phyloP scores from a whole-genome alignment of 1,140 invertebrate species.

The Drosophila ohnishii region DNA sequence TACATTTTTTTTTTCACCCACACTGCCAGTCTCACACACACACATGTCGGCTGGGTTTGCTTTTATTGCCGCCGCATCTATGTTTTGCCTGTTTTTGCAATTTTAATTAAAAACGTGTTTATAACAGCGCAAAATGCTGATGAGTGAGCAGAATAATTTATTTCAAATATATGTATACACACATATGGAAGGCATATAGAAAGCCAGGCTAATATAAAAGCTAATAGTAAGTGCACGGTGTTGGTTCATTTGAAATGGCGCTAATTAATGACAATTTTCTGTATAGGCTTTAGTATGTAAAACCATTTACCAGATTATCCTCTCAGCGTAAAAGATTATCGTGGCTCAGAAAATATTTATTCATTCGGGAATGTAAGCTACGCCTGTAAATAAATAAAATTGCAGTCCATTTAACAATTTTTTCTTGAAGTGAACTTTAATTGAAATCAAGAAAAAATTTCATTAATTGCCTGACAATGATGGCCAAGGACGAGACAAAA shows the following conservation, averaged over 20 bases:
- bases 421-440: constrained; percentile 5
- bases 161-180: constrained; percentile 58
- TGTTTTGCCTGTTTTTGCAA: constrained; percentile 75
- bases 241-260: constrained; percentile 10
- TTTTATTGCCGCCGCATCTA: constrained; percentile 69
- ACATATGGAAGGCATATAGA: constrained; percentile 4
- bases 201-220: constrained; percentile 38
- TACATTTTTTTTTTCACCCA: constrained; percentile 56
- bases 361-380: neutral
- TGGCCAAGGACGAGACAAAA: neutral
- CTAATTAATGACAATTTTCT: constrained; percentile 61
- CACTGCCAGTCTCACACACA: constrained; percentile 15
- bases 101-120: constrained; percentile 82
- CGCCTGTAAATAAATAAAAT: neutral
- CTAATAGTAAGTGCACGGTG: constrained; percentile 12
- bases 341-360: neutral
- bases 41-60: constrained; percentile 37
- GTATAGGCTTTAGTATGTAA: constrained; percentile 38
- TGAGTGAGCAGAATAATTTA: constrained; percentile 81
- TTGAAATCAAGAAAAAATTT: constrained; percentile 4
- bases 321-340: constrained; percentile 13
- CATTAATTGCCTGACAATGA: constrained; percentile 42
- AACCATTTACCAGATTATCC: constrained; percentile 34
- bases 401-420: neutral
- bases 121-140: constrained; percentile 79